Evolutionary conservation across 2,113 vertebrate species (phyloP), one percentile per base, ranked within the genome.

Genomic region (Chloroceryle aenea): DNA sequence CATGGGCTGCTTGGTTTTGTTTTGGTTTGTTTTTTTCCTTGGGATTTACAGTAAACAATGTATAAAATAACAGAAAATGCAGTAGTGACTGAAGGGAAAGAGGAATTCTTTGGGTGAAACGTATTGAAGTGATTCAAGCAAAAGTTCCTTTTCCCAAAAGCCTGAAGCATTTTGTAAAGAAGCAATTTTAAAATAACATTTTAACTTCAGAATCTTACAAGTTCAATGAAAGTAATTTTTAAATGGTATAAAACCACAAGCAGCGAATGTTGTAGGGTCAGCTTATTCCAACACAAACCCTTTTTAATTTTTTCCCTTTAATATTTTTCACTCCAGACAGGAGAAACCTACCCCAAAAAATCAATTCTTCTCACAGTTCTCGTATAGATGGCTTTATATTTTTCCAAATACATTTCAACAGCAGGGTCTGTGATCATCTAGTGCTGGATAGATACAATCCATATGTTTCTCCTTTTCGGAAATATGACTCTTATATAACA

Each of bases 391-490:
- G 61, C 52, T 95, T 95, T 84, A 43, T 75, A 93, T 89, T 81
- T 68, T 53, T 89, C 64, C 68, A 92, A 61, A 72, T 81, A 18
- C 5, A 1, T 81, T 95, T 92, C 62, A 90, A 36, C 84, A 91
- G 69, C 69, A 91, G 47, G 26, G 38, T 77, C 81, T 89, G 43
- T 89, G 93, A 95, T 92, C 89, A 50, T 93, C 64, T 62, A 93
- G 71, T 69, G 45, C 80, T 84, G 74, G 42, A 38, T 66, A 94
- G 94, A 93, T 85, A 93, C 64, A 84, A 81, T 47, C 83, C 93
- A 92, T 85, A 83, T 95, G 90, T 96, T 96, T 93, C 88, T 96
- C 76, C 73, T 87, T 94, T 78, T 87, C 94, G 88, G 95, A 96
- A 96, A 94, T 94, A 81, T 20, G 79, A 94, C 48, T 95, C 88